Conservation (phyloP, 2,113 vertebrate genomes). For the Nicator chloris region DNA sequence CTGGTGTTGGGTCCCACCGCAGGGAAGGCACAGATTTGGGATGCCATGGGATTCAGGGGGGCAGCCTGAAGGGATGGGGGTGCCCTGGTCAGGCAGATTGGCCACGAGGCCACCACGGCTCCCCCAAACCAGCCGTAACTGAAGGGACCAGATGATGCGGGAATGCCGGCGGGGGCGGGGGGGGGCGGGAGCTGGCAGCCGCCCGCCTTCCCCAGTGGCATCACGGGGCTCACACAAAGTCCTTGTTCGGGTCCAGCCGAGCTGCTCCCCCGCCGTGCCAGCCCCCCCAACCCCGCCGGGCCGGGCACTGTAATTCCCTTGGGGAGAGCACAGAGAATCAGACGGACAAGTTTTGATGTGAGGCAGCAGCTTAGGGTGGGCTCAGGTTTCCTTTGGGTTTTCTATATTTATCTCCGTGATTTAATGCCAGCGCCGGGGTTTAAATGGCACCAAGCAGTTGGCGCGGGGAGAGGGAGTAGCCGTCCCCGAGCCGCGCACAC, state of each 20-base stretch:
- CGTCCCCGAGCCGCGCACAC: conserved; percentile 70
- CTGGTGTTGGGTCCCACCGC: accelerated
- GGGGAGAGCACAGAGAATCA: conserved; percentile 81
- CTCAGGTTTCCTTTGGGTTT: conserved; percentile 92
- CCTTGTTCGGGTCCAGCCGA: not conserved
- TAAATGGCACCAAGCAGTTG: conserved; percentile 97
- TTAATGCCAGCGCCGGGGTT: conserved; percentile 94
- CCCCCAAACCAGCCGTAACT: not conserved
- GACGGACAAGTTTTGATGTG: conserved; percentile 95
- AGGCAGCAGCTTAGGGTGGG: conserved; percentile 97
- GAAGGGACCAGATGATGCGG: conserved; percentile 73
- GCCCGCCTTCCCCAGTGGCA: not conserved
- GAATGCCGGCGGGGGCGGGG: not conserved
- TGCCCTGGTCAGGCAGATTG: not conserved
- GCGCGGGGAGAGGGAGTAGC: conserved; percentile 76
- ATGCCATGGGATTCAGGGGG: accelerated
- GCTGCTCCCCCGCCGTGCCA: conserved; percentile 10
- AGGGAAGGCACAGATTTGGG: not conserved
- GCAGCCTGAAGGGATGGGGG: not conserved
- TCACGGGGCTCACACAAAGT: conserved; percentile 65
- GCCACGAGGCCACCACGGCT: not conserved
- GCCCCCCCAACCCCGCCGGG: not conserved
- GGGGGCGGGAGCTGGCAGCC: not conserved
- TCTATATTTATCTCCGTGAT: conserved; percentile 99
- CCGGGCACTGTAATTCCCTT: conserved; percentile 59